Base-by-base conservation (phyloP, 2,113 vertebrate species). In the Vulpes ferrilata region DNA sequence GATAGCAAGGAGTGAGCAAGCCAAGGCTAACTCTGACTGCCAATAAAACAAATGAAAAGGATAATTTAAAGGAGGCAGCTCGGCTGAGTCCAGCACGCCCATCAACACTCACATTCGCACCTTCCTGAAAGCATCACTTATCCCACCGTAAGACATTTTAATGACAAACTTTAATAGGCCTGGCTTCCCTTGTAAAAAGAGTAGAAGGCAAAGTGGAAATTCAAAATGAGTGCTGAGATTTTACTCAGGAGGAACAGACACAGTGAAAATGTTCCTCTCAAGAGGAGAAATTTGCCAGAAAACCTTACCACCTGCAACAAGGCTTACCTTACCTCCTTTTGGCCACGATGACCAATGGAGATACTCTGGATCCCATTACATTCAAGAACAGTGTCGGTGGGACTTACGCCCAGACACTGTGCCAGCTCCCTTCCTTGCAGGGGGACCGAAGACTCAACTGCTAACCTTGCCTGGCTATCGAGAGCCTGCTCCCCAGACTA, bases 31-130 rank as follows among this genome's bases (percentile, higher is more conserved):
- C 57, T 90, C 73, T 65, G 53, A 17, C 84, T 74, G 43, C 94
- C 82, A 97, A 87, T 80, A 89, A 97, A 90, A 95, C 55, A 94
- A 90, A 90, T 17, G 60, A 96, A 94, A 89, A 13, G 79, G 78
- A 62, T 94, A 88, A 97, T 97, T 96, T 87, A 95, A 97, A 79
- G 15, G n/a, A 79, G 96, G 90, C 22, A 73, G 65, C 51, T 55
- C 60, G 53, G 17, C 59, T 76, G 65, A 92, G 62, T 62, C 67
- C 93, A 95, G 64, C 48, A 67, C 48, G 82, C 59, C 85, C 71
- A 79, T 96, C 95, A 85, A 90, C 92, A 96, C 96, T 96, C 25
- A 1, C 11, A 60, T 96, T 97, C 90, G 88, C 90, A 95, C 84
- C 80, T 96, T 65, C 76, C 91, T 60, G 57, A 62, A 93, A 86